Evolutionary conservation across 1,140 invertebrate genomes (phyloP), one percentile per base, ranked within the genome.

Genomic region (Neodiprion fabricii): DNA sequence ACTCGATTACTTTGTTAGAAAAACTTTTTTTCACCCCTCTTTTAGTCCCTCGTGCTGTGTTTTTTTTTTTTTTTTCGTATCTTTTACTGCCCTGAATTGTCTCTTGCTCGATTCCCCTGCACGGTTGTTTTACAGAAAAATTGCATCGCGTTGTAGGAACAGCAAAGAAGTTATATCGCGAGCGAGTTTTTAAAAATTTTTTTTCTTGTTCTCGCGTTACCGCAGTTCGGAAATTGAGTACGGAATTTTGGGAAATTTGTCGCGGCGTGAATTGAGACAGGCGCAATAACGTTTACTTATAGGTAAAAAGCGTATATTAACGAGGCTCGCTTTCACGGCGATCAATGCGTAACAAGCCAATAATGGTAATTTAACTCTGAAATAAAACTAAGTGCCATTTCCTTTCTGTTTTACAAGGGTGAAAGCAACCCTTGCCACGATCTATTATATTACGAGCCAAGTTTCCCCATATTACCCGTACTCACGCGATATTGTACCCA

Each of bases 341-440:
- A 69, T 69, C 67, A 69, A 69, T 69, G 67, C 67, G 5, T 69
- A 69, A 69, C 21, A 23, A 47, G 40, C 67, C 67, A 61, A 61
- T 61, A 61, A 61, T 61, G 53, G 53, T 61, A 61, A 61, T 61
- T 61, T 61, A 61, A 61, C 53, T 81, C 75, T 75, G 73, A 81
- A 82, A 78, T 82, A 83, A 80, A 81, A 78, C 79, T 81, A 85
- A 84, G 78, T 81, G 80, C 80, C 77, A 82, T 82, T 81, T 78
- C 79, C 79, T 75, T 81, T 80, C 81, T 78, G 47, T 67, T 73
- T 50, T 23, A 79, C 79, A 72, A 80, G 81, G 78, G 80, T 80
- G 79, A 77, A 81, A 79, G 77, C 79, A 76, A 83, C 83, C 21
- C 47, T 69, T 69, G 21, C 47, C 68, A 21, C 21, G 47, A 69